phyloP scores from a whole-genome alignment of 2,797 vertebrate genomes.

The Melanotaenia parkinsoni region DNA sequence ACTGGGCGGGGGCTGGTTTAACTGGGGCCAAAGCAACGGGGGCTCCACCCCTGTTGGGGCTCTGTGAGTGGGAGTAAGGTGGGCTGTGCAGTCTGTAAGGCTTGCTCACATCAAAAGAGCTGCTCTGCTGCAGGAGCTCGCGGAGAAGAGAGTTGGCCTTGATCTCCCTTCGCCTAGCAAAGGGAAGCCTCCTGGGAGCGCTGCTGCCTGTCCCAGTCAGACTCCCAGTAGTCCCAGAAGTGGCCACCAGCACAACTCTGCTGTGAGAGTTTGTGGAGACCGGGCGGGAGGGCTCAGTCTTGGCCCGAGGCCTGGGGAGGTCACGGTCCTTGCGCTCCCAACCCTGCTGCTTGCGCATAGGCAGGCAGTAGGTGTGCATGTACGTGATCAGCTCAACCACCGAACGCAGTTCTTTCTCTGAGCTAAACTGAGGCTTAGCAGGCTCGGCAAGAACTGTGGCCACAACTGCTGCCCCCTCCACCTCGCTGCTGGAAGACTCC shows the following conservation, averaged over 20 bases:
- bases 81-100: slow-evolving; percentile 94
- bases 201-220: slow-evolving; percentile 17
- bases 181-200: slow-evolving; percentile 67
- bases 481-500: slow-evolving; percentile 80
- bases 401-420: slow-evolving; percentile 87
- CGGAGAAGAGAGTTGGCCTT: slow-evolving; percentile 91
- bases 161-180: slow-evolving; percentile 73
- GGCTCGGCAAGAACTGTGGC: slow-evolving; percentile 34
- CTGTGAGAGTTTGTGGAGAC: slow-evolving; percentile 65
- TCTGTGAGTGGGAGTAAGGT: slow-evolving; percentile 81
- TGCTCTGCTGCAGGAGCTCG: slow-evolving; percentile 90
- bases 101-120: slow-evolving; percentile 93
- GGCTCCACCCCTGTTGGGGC: slow-evolving; percentile 45
- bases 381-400: slow-evolving; percentile 95
- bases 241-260: slow-evolving; percentile 62
- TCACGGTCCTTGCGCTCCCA: slow-evolving; percentile 81
- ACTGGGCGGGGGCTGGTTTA: slow-evolving; percentile 31
- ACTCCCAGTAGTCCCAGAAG: slow-evolving; percentile 38
- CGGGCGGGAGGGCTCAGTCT: slow-evolving; percentile 47
- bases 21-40: slow-evolving; percentile 19
- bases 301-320: slow-evolving; percentile 60
- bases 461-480: slow-evolving; percentile 49
- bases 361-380: slow-evolving; percentile 99
- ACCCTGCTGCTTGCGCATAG: slow-evolving; percentile 87
- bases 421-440: slow-evolving; percentile 78